Conservation (phyloP, 2,113 vertebrate genomes). For the Helogale parvula region DNA sequence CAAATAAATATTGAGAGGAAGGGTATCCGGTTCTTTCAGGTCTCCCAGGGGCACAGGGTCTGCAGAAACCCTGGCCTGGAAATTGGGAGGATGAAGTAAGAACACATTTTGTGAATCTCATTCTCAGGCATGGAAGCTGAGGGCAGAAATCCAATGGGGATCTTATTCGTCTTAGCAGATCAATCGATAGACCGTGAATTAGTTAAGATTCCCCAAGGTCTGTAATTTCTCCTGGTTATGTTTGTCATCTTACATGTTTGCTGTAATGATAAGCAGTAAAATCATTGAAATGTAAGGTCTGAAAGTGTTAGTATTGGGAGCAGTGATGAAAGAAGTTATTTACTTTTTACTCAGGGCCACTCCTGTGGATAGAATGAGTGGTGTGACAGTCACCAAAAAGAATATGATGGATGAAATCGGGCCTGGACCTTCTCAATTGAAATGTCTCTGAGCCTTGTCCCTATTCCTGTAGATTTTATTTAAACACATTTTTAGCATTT, state of each 20-base stretch:
- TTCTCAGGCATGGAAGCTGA: neutral
- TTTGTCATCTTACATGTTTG: neutral
- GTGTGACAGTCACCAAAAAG: neutral
- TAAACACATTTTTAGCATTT: neutral
- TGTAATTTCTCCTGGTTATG: constrained; percentile 8
- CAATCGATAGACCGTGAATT: neutral
- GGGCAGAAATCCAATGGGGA: neutral
- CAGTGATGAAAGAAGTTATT: neutral
- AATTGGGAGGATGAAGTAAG: neutral
- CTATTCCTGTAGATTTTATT: neutral
- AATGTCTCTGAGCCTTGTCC: neutral
- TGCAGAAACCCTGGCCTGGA: neutral
- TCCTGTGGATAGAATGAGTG: neutral
- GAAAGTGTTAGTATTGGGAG: neutral
- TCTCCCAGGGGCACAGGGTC: neutral
- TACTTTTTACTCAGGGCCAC: neutral
- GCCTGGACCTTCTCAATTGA: neutral
- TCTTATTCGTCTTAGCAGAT: neutral
- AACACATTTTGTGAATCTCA: neutral
- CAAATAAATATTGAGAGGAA: neutral
- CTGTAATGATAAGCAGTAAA: neutral
- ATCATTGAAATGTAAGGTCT: neutral
- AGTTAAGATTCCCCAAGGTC: neutral
- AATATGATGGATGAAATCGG: neutral
- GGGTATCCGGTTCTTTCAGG: neutral